Evolutionary conservation across 2,888 invertebrate genomes (phyloP), one percentile per base, ranked within the genome.

Genomic region (Gortyna flavago): DNA sequence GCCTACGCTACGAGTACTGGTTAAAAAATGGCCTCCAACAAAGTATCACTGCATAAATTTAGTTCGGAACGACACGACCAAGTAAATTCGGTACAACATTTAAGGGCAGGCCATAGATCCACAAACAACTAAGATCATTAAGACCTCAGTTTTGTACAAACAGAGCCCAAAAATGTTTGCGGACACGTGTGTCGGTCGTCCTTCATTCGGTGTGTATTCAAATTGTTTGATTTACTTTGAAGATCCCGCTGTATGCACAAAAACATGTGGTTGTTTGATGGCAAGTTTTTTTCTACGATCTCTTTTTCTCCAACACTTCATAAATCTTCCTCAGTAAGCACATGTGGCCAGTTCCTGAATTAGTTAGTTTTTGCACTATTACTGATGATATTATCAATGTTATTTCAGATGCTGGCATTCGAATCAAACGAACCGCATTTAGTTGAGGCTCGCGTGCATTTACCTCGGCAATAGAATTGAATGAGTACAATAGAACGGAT

Each of bases 1-100:
- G 94, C 96, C 96, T 93, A 96, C 96, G 92, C 93, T 90, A 90
- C 93, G 86, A 90, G 92, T 92, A 90, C 91, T 93, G 93, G 90
- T 93, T 92, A 93, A 95, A 95, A 92, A 93, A 90, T 84, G 85
- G 85, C 86, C 86, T 85, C 78, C 76, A 79, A 80, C 79, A 72
- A 87, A 86, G 83, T 87, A 88, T 87, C 79, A 86, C 86, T 86
- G 80, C 81, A 85, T 80, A 83, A 80, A 86, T 86, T 85, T 81
- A 74, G 75, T 62, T 78, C 76, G 66, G 69, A 84, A 87, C 73
- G 79, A 81, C 48, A 77, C 48, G 41, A 77, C 80, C 79, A 77
- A 87, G 80, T 71, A 77, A 83, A 83, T 77, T 86, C 80, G 74
- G 79, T 69, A 76, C 76, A 64, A 81, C 62, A 66, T 82, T 75